Evolutionary conservation across 2,797 vertebrate genomes (phyloP), one percentile per base, ranked within the genome.

Genomic region (Anniella stebbinsi): DNA sequence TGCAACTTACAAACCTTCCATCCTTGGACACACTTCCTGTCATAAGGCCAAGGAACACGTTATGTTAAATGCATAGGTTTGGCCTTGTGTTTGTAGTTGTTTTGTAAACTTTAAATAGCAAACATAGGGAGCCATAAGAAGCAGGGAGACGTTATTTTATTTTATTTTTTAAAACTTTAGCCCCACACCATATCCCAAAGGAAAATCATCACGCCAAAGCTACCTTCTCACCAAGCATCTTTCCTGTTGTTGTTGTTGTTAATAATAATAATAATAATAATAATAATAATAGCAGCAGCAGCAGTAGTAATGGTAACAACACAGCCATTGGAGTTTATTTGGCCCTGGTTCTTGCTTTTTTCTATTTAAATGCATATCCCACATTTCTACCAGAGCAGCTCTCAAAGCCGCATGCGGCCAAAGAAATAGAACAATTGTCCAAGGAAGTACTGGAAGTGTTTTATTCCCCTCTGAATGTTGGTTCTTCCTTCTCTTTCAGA

Each of bases 401-500:
- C 2, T 25, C 57, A 45, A 30, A 25, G 25, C 60, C 41, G 38
- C 7, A 18, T 57, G 18, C 25, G 54, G 6, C 11, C 48, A 69
- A 45, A 80, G 38, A 51, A 23, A 54, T 28, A 0, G 4, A 63
- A 72, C n/a, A n/a, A 21, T 23, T 45, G 18, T 28, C n/a, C 45
- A 25, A 38, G 9, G 54, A 69, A 70, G 23, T 45, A 15, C 18
- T 45, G 23, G 1, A 77, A 38, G 25, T 38, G 23, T 67, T 69
- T 69, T 38, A 66, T 21, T 8, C 3, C 12, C 3, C 8, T 63
- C 66, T 73, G 78, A 82, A 41, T 25, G 38, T 72, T 36, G 18
- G 8, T 41, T 81, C 48, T 36, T 21, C 33, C 33, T 57, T 82
- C 60, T 87, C 9, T 90, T 90, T 45, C 86, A 87, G 80, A 9